Evolutionary conservation across 1,140 invertebrate species (phyloP).

Genomic region (Drosophila sproati): DNA sequence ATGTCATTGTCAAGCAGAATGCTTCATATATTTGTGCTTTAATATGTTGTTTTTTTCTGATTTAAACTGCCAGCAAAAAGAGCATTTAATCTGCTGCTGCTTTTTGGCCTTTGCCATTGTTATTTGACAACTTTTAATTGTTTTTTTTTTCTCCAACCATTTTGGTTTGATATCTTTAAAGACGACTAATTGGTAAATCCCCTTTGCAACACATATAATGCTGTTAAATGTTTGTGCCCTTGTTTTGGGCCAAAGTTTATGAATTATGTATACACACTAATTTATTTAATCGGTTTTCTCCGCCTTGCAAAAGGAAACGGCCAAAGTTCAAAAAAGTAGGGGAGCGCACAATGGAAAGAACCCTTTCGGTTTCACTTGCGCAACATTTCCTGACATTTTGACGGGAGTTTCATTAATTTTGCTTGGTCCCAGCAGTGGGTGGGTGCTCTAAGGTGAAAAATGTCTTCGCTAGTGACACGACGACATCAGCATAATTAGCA

Average conservation of each 20-base stretch:
- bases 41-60: too few species aligned
- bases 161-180: neutral
- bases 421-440: neutral
- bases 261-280: conserved; percentile 28
- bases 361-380: neutral
- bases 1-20: too few species aligned
- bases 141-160: neutral
- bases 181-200: conserved; percentile 18
- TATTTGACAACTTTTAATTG: neutral
- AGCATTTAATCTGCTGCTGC: too few species aligned
- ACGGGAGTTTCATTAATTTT: conserved; percentile 34
- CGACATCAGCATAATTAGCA: conserved; percentile 52
- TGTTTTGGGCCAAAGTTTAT: neutral
- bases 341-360: conserved; percentile 7
- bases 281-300: conserved; percentile 30
- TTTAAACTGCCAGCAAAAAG: too few species aligned
- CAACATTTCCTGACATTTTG: conserved; percentile 39
- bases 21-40: too few species aligned
- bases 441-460: conserved; percentile 32
- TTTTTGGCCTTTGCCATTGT: too few species aligned
- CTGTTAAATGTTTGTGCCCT: conserved; percentile 2
- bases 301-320: conserved; percentile 13
- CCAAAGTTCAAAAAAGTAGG: conserved; percentile 31
- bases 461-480: conserved; percentile 37
- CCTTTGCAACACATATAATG: neutral